Conservation (phyloP, 1,140 invertebrate genomes). For the Condylostylus longicornis region DNA sequence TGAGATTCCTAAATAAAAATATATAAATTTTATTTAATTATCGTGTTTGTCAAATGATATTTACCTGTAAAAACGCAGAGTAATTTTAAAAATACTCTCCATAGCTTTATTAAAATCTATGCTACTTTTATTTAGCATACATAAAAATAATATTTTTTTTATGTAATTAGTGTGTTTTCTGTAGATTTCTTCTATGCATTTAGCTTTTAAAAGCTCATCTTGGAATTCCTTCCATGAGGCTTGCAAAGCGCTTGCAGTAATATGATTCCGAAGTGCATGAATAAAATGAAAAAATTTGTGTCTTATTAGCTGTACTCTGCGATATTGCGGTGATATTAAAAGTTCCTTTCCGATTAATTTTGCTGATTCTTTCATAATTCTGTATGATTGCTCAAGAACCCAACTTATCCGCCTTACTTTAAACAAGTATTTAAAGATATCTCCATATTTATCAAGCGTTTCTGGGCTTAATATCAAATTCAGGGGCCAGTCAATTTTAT, state of each 20-base stretch:
- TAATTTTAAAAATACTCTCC: constrained; percentile 50
- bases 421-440: constrained; percentile 57
- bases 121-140: constrained; percentile 49
- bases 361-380: constrained; percentile 36
- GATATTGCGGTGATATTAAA: constrained; percentile 40
- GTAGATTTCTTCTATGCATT: constrained; percentile 52
- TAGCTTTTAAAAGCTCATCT: constrained; percentile 41
- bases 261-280: constrained; percentile 52
- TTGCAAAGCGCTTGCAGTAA: constrained; percentile 51
- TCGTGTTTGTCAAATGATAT: constrained; percentile 2
- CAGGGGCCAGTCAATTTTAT: constrained; percentile 55
- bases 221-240: constrained; percentile 54
- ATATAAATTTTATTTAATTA: not conserved
- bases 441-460: constrained; percentile 47
- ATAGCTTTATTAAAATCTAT: constrained; percentile 46
- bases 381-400: constrained; percentile 51
- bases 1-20: constrained; percentile 16
- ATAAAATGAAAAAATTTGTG: constrained; percentile 59
- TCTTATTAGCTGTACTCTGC: constrained; percentile 45
- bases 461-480: constrained; percentile 58
- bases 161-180: constrained; percentile 50
- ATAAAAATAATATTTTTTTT: constrained; percentile 53
- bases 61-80: constrained; percentile 51
- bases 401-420: constrained; percentile 57
- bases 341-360: constrained; percentile 35